Base-by-base conservation (phyloP, 2,113 vertebrate genomes). In the Brachyhypopomus occidentalis region DNA sequence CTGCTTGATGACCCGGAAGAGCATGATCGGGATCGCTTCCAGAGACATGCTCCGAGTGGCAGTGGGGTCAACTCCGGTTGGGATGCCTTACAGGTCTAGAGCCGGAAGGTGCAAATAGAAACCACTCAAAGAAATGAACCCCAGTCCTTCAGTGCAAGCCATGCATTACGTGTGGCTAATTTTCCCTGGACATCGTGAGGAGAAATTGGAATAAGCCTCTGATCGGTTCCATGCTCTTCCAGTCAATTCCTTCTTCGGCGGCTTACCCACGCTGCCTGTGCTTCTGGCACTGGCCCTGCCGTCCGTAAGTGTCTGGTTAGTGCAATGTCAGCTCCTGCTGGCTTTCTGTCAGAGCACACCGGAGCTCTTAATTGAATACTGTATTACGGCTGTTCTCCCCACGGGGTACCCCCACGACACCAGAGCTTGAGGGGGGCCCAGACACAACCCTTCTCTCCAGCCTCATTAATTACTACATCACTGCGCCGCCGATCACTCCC, bases 401-500 rank as follows among this genome's bases (percentile, higher is more conserved):
- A 74, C 75, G 71, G 85, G 66, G 72, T 73, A 72, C 78, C 72
- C 74, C 56, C 59, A 60, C 16, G 86, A 83, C 86, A 86, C 79
- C 59, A 77, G 84, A 86, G 88, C 72, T 78, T 82, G 67, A 62
- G 78, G 78, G 87, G 87, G 83, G 80, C 78, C 52, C 63, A 83
- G 86, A 80, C 78, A 66, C 58, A 45, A 80, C 78, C 83, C 83
- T 34, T 64, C 69, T 87, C 86, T 89, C 87, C 71, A 85, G 82
- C 84, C 83, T 88, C 87, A 87, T 87, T 87, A 84, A 88, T 87
- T 72, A 88, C 87, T 87, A 85, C 89, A 90, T 76, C 83, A 77
- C 56, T 84, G 78, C 77, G 70, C 85, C 74, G 80, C 69, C 66
- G 81, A 79, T 78, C 86, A 79, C 78, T 84, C 74, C 63, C 72